phyloP scores from a whole-genome alignment of 1,140 invertebrate species.

The Melitaea cinxia region DNA sequence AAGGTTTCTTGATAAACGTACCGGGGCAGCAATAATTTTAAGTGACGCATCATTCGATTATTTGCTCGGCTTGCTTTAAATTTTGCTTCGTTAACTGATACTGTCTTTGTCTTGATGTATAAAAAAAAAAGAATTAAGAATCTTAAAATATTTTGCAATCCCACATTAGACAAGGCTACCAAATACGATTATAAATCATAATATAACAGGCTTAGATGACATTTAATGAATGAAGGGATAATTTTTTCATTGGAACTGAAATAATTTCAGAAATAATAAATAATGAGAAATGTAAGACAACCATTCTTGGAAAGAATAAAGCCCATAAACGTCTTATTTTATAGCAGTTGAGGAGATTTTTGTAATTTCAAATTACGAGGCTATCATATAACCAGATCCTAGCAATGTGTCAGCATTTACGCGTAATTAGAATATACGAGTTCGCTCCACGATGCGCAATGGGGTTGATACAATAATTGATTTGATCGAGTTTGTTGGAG shows the following conservation, averaged over 20 bases:
- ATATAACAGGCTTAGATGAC: too few species aligned
- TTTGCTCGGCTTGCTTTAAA: slow-evolving; percentile 4
- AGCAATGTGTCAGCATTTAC: slow-evolving; percentile 2
- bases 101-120: slow-evolving; percentile 2
- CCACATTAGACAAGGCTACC: too few species aligned
- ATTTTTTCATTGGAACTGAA: too few species aligned
- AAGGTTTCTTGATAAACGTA: slow-evolving; percentile 16
- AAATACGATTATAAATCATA: too few species aligned
- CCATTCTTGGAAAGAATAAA: too few species aligned
- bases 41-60: slow-evolving; percentile 26
- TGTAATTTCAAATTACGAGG: background rate
- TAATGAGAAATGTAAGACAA: too few species aligned
- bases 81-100: slow-evolving; percentile 5
- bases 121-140: background rate
- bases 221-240: too few species aligned
- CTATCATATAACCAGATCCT: background rate
- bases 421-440: slow-evolving; percentile 1
- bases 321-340: background rate
- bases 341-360: background rate
- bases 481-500: background rate
- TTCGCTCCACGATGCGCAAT: background rate
- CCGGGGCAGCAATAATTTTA: slow-evolving; percentile 8
- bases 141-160: too few species aligned
- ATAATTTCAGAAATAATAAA: too few species aligned
- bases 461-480: slow-evolving; percentile 7